Evolutionary conservation across 2,113 vertebrate species (phyloP), one percentile per base, ranked within the genome.

Genomic region (Electrona antarctica): DNA sequence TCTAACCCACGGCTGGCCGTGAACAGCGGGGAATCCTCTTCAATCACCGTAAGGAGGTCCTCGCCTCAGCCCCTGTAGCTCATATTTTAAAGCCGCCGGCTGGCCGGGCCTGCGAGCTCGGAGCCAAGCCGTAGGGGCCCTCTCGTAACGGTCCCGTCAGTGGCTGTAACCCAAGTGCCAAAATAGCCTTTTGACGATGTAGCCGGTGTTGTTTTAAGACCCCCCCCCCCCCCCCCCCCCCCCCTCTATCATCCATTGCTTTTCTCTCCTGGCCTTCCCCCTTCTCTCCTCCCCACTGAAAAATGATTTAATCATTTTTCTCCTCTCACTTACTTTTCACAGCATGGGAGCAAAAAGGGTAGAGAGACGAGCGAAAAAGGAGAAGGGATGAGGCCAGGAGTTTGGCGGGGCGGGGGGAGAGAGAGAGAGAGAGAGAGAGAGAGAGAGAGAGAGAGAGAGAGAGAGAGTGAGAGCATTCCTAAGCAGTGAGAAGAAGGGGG

Each of bases 1-100:
- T 82, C 67, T 83, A 85, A 88, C 87, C 88, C 88, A 72, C 78
- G 81, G 81, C 82, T 73, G 82, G 92, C 88, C 92, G 91, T 76
- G 83, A 93, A 91, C 94, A 92, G 94, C 90, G 89, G 94, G 94
- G 94, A 90, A 89, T 91, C 91, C 93, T 91, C 93, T 92, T 96
- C 93, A 94, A 91, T 95, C 95, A 94, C 90, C 81, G 81, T 92
- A 92, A 94, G 91, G 80, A 93, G 90, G 89, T 93, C 83, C 76
- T 73, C 33, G 33, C 5, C 89, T 92, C 90, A 85, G 90, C 91
- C 91, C 88, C 88, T 41, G 33, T 6, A 41, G 89, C 90, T 94
- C 93, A 93, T 93, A 93, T 92, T 93, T 95, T 93, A 95, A 93
- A 91, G 33, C 77, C 87, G 73, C 81, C 88, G 82, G 89, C 89